These are phyloP conservation scores for Seira ritae DNA, from an alignment of 2,888 invertebrate species.

Conservation along the genomic window DNA sequence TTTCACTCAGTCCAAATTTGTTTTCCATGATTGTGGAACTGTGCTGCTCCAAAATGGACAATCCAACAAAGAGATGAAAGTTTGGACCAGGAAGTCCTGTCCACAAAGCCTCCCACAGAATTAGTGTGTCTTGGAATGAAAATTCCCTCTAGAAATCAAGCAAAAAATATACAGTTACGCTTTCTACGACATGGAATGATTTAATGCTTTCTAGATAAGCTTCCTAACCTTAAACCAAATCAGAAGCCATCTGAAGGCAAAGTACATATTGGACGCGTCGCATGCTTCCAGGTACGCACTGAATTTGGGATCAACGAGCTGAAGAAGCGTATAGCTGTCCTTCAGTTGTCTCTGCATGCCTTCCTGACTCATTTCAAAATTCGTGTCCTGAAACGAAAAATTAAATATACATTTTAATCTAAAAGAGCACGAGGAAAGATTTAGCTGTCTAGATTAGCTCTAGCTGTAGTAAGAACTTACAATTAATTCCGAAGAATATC, in stretches of 20 bases:
- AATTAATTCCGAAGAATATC: slow-evolving; percentile 90
- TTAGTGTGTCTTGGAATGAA: slow-evolving; percentile 88
- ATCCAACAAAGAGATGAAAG: slow-evolving; percentile 94
- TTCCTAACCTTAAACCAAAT: slow-evolving; percentile 85
- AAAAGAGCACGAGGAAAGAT: too few relatives aligned
- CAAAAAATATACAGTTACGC: too few relatives aligned
- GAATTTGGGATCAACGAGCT: slow-evolving; percentile 89
- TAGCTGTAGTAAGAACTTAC: slow-evolving; percentile 81
- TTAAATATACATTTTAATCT: too few relatives aligned
- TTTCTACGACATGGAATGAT: too few relatives aligned
- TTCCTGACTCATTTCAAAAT: slow-evolving; percentile 98
- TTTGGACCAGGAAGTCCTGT: slow-evolving; percentile 95
- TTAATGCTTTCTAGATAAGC: too few relatives aligned
- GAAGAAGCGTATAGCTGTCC: slow-evolving; percentile 87
- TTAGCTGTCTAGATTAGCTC: too few relatives aligned
- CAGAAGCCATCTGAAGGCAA: slow-evolving; percentile 98
- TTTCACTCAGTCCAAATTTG: slow-evolving; percentile 96
- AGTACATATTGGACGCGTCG: slow-evolving; percentile 97
- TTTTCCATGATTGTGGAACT: slow-evolving; percentile 91
- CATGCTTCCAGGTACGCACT: slow-evolving; percentile 90
- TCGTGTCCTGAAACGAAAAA: slow-evolving; percentile 81
- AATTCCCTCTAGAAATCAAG: slow-evolving; percentile 96
- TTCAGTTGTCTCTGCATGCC: slow-evolving; percentile 96
- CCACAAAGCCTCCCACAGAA: slow-evolving; percentile 96
- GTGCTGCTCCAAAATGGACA: slow-evolving; percentile 94